Base-by-base conservation (phyloP, 2,113 vertebrate species). In the Sclerurus mexicanus region DNA sequence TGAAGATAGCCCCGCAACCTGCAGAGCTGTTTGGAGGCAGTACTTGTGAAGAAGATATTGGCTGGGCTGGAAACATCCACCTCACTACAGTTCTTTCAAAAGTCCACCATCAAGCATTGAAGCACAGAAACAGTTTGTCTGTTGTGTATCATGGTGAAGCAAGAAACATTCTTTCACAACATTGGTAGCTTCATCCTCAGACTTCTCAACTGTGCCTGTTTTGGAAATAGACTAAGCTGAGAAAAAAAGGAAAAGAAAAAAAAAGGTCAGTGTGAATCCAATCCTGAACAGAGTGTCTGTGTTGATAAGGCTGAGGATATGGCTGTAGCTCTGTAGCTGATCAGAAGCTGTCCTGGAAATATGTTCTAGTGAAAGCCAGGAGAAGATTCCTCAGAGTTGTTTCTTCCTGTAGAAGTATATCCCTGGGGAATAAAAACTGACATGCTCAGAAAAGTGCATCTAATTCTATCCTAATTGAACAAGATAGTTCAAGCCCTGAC, bases 21-120 rank as follows among this genome's bases (percentile, higher is more conserved):
- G 31, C 69, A 80, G 50, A 81, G 56, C 16, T 64, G 10, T 69
- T 72, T 0, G 0, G 40, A 67, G 27, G 16, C 25, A 59, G 22
- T 22, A 18, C 30, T 68, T 85, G 35, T 12, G 12, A 77, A 33
- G 40, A 77, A n/a, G 0, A 0, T 10, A 10, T 37, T 0, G 0
- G 5, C 46, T 67, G 73, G 28, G 18, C 59, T 90, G 46, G 35
- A 69, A 81, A 71, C 6, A 74, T 2, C 17, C 21, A 21, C 10
- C 24, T 44, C 24, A 39, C 27, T 19, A 28, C 31, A 49, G 9
- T 15, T 62, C 42, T 53, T 66, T 39, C 30, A 50, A 33, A 91
- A 64, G 62, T 17, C 16, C 60, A 81, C 21, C 33, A 89, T 64
- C 56, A 78, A 50, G 18, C 44, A 62, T 0, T 59, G 53, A 71